Conservation (phyloP, 2,797 vertebrate species). For the Anableps anableps region DNA sequence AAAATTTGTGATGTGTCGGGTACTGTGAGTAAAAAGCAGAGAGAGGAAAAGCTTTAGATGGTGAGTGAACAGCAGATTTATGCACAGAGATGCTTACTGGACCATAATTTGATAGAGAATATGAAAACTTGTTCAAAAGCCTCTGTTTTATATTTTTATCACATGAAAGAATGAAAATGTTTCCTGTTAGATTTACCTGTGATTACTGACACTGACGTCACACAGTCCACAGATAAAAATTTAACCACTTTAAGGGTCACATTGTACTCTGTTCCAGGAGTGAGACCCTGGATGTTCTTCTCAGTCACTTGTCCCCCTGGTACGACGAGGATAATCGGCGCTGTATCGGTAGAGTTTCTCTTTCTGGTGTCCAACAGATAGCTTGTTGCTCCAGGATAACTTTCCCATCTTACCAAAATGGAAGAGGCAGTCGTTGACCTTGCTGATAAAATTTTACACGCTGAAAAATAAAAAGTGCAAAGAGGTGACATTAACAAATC, state of each 20-base stretch:
- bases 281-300: constrained; percentile 69
- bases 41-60: neutral
- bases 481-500: neutral
- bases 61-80: neutral
- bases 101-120: neutral
- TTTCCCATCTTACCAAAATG: constrained; percentile 76
- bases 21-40: constrained; percentile 58
- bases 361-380: constrained; percentile 82
- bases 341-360: constrained; percentile 58
- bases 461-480: constrained; percentile 57
- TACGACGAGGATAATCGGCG: constrained; percentile 43
- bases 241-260: constrained; percentile 80
- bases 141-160: neutral
- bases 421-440: constrained; percentile 66
- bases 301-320: neutral
- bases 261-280: constrained; percentile 73
- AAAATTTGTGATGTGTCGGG: constrained; percentile 76
- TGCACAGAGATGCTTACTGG: neutral
- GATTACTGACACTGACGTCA: constrained; percentile 14
- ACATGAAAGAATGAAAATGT: neutral
- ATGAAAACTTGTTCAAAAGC: neutral
- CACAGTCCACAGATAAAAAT: constrained; percentile 61
- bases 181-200: constrained; percentile 72
- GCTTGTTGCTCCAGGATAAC: constrained; percentile 55
- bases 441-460: constrained; percentile 72